These are phyloP conservation scores for Podarcis muralis DNA, from an alignment of 2,113 vertebrate genomes.

Conservation along the genomic window DNA sequence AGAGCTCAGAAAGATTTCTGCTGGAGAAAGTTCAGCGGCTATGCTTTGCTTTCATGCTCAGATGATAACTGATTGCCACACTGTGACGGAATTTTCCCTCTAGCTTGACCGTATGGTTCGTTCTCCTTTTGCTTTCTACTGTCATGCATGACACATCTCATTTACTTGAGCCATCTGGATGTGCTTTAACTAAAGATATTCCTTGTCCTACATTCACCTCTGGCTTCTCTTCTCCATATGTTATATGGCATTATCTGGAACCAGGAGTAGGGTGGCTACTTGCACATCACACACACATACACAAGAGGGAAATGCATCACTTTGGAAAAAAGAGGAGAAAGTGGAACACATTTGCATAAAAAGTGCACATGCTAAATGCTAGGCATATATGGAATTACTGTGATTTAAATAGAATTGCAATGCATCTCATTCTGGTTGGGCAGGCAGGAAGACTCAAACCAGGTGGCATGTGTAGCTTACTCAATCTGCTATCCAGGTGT, in stretches of 20 bases:
- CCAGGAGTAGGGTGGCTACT: not conserved
- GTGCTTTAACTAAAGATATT: slow-evolving; percentile 13
- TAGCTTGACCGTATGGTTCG: not conserved
- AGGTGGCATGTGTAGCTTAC: no score
- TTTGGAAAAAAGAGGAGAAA: no score
- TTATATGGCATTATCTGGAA: not conserved
- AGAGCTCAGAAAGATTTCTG: not conserved
- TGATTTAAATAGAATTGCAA: no score
- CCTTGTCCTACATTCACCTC: slow-evolving; percentile 12
- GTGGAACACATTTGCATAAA: no score
- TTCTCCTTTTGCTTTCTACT: slow-evolving; percentile 14
- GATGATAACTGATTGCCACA: not conserved
- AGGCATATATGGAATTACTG: no score
- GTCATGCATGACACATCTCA: slow-evolving; percentile 14
- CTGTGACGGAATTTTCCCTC: slow-evolving; percentile 15
- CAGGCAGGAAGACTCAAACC: no score
- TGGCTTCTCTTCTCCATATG: not conserved
- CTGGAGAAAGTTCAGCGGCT: not conserved
- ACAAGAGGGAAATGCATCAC: no score
- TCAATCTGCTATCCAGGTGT: no score
- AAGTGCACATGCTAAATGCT: no score
- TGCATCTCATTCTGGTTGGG: no score
- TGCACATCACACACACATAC: no score
- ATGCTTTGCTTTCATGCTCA: not conserved
- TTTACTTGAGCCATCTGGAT: slow-evolving; percentile 20